These are phyloP conservation scores for Malthinus flaveolus DNA, from an alignment of 2,888 invertebrate species.

Conservation along the genomic window DNA sequence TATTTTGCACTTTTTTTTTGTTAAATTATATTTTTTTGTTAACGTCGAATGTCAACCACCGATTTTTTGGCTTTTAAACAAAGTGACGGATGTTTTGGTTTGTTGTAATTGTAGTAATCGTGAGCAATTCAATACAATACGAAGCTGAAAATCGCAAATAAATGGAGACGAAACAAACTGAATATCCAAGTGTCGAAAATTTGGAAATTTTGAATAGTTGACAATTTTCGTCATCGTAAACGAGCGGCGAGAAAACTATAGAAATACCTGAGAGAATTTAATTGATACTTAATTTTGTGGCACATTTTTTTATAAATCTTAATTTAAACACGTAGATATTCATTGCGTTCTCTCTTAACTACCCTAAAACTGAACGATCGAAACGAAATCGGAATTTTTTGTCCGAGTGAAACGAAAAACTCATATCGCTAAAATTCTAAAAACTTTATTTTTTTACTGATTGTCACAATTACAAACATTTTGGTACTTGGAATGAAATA, in stretches of 20 bases:
- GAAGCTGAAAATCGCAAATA: not conserved
- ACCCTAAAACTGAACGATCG: no score
- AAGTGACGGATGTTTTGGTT: not conserved
- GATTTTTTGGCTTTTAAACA: constrained; percentile 11
- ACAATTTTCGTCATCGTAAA: not conserved
- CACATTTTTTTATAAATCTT: not conserved
- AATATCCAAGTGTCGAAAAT: constrained; percentile 1
- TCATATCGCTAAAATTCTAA: no score
- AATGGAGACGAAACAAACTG: not conserved
- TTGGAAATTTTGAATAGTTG: not conserved
- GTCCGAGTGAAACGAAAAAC: no score
- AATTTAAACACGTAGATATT: constrained; percentile 5
- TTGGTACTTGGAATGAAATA: constrained; percentile 7
- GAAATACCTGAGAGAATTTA: not conserved
- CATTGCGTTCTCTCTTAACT: not conserved
- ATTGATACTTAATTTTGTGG: constrained; percentile 6
- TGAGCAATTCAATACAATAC: not conserved
- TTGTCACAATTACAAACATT: constrained; percentile 27
- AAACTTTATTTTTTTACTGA: constrained; percentile 19
- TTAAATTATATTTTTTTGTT: constrained; percentile 17
- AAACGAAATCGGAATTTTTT: no score
- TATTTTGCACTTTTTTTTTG: constrained; percentile 20
- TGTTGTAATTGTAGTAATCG: constrained; percentile 2
- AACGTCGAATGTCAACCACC: constrained; percentile 19
- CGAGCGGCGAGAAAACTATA: not conserved